A percentile compares a stretch with the other conserved stretches of the same genome.
These are phyloP conservation scores for Chroicocephalus ridibundus DNA, from an alignment of 2,113 vertebrate species.

Conservation along the genomic window DNA sequence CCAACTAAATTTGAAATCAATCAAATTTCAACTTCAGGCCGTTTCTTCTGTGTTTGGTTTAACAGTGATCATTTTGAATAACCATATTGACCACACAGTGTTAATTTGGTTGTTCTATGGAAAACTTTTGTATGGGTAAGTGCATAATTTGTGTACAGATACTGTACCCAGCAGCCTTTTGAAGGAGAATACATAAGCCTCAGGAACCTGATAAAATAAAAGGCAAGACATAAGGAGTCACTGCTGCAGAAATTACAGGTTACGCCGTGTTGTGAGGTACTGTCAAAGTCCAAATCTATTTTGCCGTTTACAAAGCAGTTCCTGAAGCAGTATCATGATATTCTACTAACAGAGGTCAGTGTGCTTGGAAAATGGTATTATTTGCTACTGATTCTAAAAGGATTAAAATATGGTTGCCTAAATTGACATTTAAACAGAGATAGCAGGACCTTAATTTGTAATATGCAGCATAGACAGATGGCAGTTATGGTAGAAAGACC, in stretches of 20 bases:
- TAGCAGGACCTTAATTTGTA: constrained; percentile 45
- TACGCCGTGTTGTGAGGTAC: not conserved
- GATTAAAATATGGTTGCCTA: constrained; percentile 4
- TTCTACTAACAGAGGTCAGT: not conserved
- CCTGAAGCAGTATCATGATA: not conserved
- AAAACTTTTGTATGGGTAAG: not conserved
- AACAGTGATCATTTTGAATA: not conserved
- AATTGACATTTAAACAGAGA: constrained; percentile 50
- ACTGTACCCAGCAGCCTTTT: not conserved
- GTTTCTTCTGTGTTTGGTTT: not conserved
- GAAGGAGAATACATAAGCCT: not conserved
- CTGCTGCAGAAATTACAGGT: not conserved
- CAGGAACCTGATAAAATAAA: not conserved
- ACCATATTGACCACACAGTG: not conserved
- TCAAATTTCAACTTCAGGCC: not conserved
- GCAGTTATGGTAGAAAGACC: constrained; percentile 43
- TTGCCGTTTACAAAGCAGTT: not conserved
- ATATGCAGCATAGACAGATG: constrained; percentile 30
- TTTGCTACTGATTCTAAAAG: not conserved
- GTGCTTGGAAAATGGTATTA: not conserved
- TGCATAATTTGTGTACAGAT: not conserved
- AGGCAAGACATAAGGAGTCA: not conserved
- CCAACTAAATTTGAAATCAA: not conserved
- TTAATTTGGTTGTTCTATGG: not conserved
- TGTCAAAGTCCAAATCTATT: not conserved